phyloP scores from a whole-genome alignment of 2,888 invertebrate genomes.

The Neuroscelio doddi region DNA sequence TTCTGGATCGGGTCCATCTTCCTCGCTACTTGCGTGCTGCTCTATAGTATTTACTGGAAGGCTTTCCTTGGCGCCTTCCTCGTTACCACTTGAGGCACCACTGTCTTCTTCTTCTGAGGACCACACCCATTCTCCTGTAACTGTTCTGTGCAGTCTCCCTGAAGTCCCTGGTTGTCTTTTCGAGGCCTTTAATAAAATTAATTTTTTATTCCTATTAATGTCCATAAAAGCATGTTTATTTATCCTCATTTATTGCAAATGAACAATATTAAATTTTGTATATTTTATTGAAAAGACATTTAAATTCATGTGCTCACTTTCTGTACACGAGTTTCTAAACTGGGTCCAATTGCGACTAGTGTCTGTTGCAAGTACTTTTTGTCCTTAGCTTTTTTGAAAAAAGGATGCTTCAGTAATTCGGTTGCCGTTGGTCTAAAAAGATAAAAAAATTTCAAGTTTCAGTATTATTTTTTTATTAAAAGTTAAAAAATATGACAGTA shows the following conservation, averaged over 20 bases:
- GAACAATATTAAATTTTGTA: background rate
- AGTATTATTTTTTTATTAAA: constrained; percentile 4
- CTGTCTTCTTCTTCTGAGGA: constrained; percentile 94
- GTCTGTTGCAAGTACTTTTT: constrained; percentile 90
- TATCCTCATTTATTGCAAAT: constrained; percentile 2
- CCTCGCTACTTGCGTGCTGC: constrained; percentile 71
- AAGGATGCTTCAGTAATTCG: constrained; percentile 96
- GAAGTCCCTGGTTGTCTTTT: constrained; percentile 89
- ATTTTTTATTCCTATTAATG: constrained; percentile 15
- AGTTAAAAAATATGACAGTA: no score
- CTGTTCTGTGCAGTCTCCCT: constrained; percentile 87
- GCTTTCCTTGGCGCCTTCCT: constrained; percentile 69
- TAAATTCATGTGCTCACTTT: constrained; percentile 77
- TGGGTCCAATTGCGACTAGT: constrained; percentile 88
- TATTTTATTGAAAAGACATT: no score
- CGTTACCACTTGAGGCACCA: constrained; percentile 74
- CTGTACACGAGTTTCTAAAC: constrained; percentile 91
- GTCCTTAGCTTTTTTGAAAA: constrained; percentile 98
- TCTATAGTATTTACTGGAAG: constrained; percentile 73
- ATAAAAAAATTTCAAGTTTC: constrained; percentile 18
- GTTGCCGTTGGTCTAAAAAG: constrained; percentile 87
- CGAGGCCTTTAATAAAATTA: constrained; percentile 73
- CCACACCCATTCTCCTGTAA: constrained; percentile 99
- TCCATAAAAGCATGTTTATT: no score
- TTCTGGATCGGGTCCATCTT: constrained; percentile 66